Conservation (phyloP, 2,797 vertebrate genomes). For the Poecilia picta region DNA sequence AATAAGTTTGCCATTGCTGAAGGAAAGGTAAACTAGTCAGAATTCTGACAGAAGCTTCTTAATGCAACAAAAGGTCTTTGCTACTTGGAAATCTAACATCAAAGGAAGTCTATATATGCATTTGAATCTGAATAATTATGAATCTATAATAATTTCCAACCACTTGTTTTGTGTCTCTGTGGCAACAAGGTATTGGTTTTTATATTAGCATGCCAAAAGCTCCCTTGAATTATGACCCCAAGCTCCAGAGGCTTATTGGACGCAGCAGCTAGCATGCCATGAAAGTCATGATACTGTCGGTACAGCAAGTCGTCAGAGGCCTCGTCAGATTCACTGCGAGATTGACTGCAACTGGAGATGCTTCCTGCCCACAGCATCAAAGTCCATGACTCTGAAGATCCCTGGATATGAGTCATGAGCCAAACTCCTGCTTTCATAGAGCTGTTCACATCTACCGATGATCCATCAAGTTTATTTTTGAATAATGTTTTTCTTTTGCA, state of each 20-base stretch:
- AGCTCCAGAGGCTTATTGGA: too few species aligned
- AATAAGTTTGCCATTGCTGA: not conserved
- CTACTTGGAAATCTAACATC: not conserved
- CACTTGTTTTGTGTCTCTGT: not conserved
- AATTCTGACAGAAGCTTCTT: not conserved
- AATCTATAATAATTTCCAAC: not conserved
- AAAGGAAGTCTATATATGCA: not conserved
- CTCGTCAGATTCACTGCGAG: too few species aligned
- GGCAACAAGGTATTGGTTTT: too few species aligned
- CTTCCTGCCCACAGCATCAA: too few species aligned
- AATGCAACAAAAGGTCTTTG: not conserved
- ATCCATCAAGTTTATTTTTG: not conserved
- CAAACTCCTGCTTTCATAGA: not conserved
- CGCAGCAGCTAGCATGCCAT: too few species aligned
- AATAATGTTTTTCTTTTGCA: not conserved
- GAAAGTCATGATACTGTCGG: too few species aligned
- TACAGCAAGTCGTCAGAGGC: too few species aligned
- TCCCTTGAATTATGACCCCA: too few species aligned
- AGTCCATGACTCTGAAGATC: too few species aligned
- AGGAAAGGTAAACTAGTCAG: not conserved
- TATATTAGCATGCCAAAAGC: too few species aligned
- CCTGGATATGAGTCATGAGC: not conserved
- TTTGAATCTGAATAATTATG: not conserved
- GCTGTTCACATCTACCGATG: not conserved
- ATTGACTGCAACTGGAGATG: too few species aligned